These are phyloP conservation scores for Microctenopoma stevenorrisi DNA, from an alignment of 2,797 vertebrate genomes.

Conservation along the genomic window DNA sequence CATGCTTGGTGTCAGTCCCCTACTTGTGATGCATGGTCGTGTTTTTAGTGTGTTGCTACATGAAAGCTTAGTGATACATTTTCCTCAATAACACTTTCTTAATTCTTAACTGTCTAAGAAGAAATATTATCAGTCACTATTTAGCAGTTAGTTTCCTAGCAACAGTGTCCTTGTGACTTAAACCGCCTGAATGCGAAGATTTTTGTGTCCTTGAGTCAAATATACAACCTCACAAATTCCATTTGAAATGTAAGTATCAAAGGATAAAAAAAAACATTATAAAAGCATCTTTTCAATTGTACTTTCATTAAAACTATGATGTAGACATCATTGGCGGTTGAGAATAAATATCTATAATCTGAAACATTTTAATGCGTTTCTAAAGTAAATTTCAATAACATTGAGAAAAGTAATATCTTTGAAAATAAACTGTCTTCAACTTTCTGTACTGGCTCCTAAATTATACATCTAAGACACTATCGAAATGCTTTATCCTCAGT, in stretches of 20 bases:
- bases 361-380: not conserved
- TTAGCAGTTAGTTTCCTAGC: conserved; percentile 33
- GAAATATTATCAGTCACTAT: not conserved
- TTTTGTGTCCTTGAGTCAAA: conserved; percentile 3
- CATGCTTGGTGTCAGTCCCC: too few relatives aligned
- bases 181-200: not conserved
- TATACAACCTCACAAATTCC: not conserved
- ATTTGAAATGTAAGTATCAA: not conserved
- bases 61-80: not conserved
- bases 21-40: not conserved
- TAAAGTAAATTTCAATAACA: not conserved
- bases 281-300: not conserved
- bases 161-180: conserved; percentile 14
- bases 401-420: not conserved
- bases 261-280: not conserved
- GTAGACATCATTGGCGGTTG: not conserved
- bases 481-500: not conserved
- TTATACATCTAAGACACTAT: conserved; percentile 15
- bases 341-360: not conserved
- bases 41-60: not conserved
- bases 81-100: not conserved
- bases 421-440: not conserved
- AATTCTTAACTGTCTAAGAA: not conserved
- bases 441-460: conserved; percentile 1
- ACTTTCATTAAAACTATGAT: not conserved